Conservation (phyloP, 2,888 invertebrate species). For the Pilophorus perplexus region DNA sequence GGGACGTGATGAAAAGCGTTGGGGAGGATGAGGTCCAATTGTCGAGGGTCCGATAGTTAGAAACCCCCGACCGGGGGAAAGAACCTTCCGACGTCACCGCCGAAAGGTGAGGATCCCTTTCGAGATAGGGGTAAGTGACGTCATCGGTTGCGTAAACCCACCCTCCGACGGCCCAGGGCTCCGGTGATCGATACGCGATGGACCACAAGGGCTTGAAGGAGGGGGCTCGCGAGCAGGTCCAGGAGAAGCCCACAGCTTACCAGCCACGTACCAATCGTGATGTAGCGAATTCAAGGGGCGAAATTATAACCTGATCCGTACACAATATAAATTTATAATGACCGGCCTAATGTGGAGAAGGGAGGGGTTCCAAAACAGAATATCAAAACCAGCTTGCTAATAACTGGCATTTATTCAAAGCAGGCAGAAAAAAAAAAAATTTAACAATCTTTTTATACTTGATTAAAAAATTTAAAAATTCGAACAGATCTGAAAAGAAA, state of each 20-base stretch:
- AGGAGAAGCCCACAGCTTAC: background rate
- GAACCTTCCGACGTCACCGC: conserved; percentile 4
- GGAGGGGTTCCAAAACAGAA: too few species aligned
- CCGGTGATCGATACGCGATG: conserved; percentile 23
- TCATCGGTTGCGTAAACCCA: conserved; percentile 23
- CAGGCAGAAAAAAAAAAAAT: too few species aligned
- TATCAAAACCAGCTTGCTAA: too few species aligned
- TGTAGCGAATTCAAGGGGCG: too few species aligned
- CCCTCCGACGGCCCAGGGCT: background rate
- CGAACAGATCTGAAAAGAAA: too few species aligned
- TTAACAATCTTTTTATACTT: too few species aligned
- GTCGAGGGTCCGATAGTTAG: background rate
- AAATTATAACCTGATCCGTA: too few species aligned
- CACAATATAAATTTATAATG: too few species aligned
- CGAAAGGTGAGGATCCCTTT: background rate
- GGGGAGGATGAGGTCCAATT: background rate
- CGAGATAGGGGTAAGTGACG: background rate
- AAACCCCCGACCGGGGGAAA: background rate
- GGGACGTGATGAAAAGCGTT: background rate
- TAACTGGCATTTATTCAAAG: too few species aligned
- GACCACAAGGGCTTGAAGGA: background rate
- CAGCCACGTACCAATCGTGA: too few species aligned
- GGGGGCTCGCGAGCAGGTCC: background rate
- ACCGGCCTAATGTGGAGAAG: too few species aligned
- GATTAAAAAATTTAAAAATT: too few species aligned